phyloP scores from a whole-genome alignment of 1,140 invertebrate species.

The Anoplolepis gracilipes region DNA sequence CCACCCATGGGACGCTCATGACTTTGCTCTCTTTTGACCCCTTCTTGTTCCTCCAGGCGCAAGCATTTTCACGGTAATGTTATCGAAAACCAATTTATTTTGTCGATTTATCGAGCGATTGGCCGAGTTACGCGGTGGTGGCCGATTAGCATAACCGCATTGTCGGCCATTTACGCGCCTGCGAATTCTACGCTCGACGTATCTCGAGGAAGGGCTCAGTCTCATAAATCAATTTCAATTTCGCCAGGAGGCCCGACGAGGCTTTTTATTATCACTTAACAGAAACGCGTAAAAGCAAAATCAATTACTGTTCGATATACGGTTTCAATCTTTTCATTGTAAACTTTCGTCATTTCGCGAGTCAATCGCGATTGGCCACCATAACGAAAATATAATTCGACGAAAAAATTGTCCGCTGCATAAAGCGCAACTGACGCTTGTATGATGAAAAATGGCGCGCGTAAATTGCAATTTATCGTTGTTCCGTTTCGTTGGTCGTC shows the following conservation, averaged over 20 bases:
- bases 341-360: conserved; percentile 6
- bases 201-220: conserved; percentile 16
- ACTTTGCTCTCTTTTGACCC: conserved; percentile 41
- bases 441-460: conserved; percentile 25
- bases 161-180: conserved; percentile 50
- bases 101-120: conserved; percentile 51
- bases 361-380: not conserved
- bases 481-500: conserved; percentile 18
- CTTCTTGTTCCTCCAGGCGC: not conserved
- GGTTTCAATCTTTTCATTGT: not conserved
- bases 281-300: conserved; percentile 31
- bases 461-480: conserved; percentile 48
- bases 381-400: conserved; percentile 19
- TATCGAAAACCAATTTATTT: conserved; percentile 64
- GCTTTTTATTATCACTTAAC: conserved; percentile 19
- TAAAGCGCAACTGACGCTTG: not conserved
- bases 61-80: conserved; percentile 53
- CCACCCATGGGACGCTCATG: not conserved
- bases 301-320: conserved; percentile 3
- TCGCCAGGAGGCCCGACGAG: not conserved
- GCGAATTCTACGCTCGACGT: conserved; percentile 16
- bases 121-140: conserved; percentile 2
- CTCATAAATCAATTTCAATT: conserved; percentile 31
- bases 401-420: not conserved
- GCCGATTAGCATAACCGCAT: conserved; percentile 33